Evolutionary conservation across 2,113 vertebrate genomes (phyloP).

Genomic region (Anhinga rufa): DNA sequence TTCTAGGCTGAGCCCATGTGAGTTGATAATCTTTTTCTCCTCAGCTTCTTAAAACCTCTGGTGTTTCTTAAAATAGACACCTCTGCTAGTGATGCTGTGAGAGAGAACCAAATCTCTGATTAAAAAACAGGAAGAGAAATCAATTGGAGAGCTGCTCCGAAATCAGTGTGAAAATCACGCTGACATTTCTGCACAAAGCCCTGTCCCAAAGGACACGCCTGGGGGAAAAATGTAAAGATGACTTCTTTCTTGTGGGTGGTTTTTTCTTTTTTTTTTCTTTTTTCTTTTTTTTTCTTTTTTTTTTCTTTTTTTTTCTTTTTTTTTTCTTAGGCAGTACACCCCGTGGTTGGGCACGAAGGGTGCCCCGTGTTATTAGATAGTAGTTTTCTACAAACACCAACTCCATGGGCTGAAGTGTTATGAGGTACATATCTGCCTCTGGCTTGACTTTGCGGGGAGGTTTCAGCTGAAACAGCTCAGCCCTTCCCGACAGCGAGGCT

Average conservation of each 20-base stretch:
- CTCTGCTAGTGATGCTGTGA: not conserved
- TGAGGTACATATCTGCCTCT: not conserved
- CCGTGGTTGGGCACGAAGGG: not conserved
- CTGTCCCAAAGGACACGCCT: not conserved
- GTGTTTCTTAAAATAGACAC: not conserved
- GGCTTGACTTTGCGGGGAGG: not conserved
- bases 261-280: fast-evolving
- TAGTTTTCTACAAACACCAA: not conserved
- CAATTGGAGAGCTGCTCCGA: not conserved
- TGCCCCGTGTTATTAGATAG: not conserved
- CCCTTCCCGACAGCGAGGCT: not conserved
- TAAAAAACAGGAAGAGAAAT: not conserved
- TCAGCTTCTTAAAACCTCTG: not conserved
- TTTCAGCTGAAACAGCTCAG: not conserved
- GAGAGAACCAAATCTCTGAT: not conserved
- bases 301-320: no score
- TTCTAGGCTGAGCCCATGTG: not conserved
- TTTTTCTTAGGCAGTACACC: fast-evolving
- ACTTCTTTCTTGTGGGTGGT: not conserved
- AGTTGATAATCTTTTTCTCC: not conserved
- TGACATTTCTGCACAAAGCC: not conserved
- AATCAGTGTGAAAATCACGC: not conserved
- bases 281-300: fast-evolving
- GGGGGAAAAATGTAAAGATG: not conserved
- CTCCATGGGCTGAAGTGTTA: not conserved